Evolutionary conservation across 2,888 invertebrate species (phyloP).

Genomic region (Ormyrus pomaceus): DNA sequence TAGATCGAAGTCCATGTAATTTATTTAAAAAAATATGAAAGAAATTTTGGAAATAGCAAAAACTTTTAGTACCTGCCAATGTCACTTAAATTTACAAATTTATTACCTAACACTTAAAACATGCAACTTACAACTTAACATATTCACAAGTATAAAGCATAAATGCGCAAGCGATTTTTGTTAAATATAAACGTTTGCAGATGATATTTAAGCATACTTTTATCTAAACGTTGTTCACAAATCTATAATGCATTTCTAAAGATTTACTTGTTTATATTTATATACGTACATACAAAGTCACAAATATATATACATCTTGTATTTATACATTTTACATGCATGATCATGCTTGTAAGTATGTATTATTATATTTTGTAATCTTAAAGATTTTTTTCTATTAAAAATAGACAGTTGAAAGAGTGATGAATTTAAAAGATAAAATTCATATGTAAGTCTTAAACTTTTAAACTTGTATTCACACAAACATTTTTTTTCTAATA

Average conservation of each 20-base stretch:
- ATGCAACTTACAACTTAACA: constrained; percentile 2
- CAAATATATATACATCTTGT: constrained; percentile 3
- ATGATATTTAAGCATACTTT: neutral
- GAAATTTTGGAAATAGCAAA: neutral
- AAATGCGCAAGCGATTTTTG: constrained; percentile 16
- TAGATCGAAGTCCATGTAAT: neutral
- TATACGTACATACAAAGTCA: constrained; percentile 15
- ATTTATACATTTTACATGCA: constrained; percentile 6
- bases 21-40: neutral
- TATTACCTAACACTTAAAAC: constrained; percentile 27
- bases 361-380: neutral
- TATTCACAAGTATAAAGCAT: constrained; percentile 1
- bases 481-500: neutral
- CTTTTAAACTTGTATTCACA: neutral
- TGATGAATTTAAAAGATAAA: too few relatives aligned
- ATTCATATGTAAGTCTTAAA: too few relatives aligned
- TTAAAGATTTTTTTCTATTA: neutral
- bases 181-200: neutral
- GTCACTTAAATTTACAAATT: constrained; percentile 31
- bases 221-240: constrained; percentile 11
- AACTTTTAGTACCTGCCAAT: constrained; percentile 36
- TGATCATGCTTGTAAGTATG: neutral
- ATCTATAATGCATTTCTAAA: constrained; percentile 27
- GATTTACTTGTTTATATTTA: constrained; percentile 7
- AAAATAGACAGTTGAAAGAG: too few relatives aligned